phyloP scores from a whole-genome alignment of 2,888 invertebrate genomes.

The Melinaea marsaeus region DNA sequence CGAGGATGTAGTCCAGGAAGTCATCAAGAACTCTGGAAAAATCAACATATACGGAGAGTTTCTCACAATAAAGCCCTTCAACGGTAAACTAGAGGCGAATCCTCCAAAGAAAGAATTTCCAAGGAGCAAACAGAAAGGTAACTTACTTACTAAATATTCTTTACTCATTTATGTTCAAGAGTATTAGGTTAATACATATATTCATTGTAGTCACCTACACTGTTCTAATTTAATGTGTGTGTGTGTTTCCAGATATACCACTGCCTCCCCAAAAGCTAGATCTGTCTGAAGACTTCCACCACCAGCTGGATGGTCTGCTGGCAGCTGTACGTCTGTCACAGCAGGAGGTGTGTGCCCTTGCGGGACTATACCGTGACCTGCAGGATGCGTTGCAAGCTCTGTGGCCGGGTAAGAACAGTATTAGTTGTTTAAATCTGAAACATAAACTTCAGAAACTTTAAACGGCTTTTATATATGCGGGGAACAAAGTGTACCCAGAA shows the following conservation, averaged over 20 bases:
- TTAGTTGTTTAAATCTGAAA: neutral
- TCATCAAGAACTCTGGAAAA: conserved; percentile 36
- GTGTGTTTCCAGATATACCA: conserved; percentile 36
- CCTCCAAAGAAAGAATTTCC: conserved; percentile 39
- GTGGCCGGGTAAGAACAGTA: conserved; percentile 54
- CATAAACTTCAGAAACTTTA: too few relatives aligned
- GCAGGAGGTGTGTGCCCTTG: conserved; percentile 50
- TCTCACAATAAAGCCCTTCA: conserved; percentile 41
- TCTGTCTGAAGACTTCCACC: conserved; percentile 55
- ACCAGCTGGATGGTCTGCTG: conserved; percentile 58
- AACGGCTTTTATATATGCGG: too few relatives aligned
- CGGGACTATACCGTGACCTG: conserved; percentile 63
- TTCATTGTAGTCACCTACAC: too few relatives aligned
- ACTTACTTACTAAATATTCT: neutral
- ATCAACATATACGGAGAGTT: conserved; percentile 54
- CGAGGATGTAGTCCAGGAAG: conserved; percentile 38
- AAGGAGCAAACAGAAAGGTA: conserved; percentile 46
- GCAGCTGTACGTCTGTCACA: conserved; percentile 56
- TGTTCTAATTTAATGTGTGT: neutral
- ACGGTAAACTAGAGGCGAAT: conserved; percentile 20
- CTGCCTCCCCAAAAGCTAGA: conserved; percentile 47
- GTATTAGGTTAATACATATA: too few relatives aligned
- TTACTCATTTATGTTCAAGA: too few relatives aligned
- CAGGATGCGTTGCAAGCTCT: conserved; percentile 48
- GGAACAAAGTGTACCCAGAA: too few relatives aligned